Percentiles rank a stretch among this genome's conserved stretches.
Evolutionary conservation across 2,113 vertebrate species (phyloP).

Genomic region (Cercopithecus mona): DNA sequence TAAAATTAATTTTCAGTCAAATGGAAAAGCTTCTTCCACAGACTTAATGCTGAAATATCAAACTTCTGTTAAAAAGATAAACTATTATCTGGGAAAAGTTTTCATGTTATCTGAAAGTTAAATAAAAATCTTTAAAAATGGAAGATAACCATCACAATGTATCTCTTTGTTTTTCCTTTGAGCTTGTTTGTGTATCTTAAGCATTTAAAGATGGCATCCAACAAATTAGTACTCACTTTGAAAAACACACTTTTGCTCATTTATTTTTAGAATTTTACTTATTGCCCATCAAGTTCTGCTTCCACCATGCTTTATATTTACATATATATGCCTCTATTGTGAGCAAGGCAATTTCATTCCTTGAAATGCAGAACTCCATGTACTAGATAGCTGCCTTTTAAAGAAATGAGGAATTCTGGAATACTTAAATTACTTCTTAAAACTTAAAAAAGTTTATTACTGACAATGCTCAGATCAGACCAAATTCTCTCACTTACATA

Average conservation of each 20-base stretch:
- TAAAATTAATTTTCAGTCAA: slow-evolving; percentile 49
- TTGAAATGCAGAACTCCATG: background rate
- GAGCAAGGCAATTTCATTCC: background rate
- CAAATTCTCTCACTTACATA: background rate
- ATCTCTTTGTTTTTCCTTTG: background rate
- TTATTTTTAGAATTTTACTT: background rate
- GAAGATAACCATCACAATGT: background rate
- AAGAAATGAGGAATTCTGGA: background rate
- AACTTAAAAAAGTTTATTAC: background rate
- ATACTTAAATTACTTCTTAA: slow-evolving; percentile 6
- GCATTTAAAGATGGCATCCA: background rate
- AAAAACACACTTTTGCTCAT: background rate
- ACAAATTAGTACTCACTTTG: background rate
- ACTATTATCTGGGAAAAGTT: slow-evolving; percentile 29
- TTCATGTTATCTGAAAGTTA: slow-evolving; percentile 46
- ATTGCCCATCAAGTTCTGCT: background rate
- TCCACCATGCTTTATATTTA: background rate
- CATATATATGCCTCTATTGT: background rate
- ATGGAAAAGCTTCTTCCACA: background rate
- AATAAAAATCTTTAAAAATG: slow-evolving; percentile 45
- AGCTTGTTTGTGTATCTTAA: background rate
- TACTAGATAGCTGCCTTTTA: background rate
- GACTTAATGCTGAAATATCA: slow-evolving; percentile 57
- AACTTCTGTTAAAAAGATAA: slow-evolving; percentile 42
- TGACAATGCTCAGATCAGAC: background rate